Percentiles rank a stretch among this genome's conserved stretches.
Conservation (phyloP, 2,888 invertebrate species). For the Prosopocoilus inquinatus region DNA sequence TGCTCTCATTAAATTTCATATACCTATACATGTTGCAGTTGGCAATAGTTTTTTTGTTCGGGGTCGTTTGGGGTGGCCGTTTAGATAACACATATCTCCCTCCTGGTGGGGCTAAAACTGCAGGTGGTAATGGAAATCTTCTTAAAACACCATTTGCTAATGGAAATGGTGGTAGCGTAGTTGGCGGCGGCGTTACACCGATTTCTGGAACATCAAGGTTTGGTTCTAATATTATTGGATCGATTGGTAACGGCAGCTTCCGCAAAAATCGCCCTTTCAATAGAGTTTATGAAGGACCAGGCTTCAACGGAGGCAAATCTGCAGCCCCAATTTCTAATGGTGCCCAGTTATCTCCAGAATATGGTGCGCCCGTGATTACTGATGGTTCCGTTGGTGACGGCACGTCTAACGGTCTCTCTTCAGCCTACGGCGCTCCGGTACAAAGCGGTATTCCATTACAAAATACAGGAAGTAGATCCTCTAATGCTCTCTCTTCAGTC, state of each 20-base stretch:
- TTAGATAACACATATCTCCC: slow-evolving; percentile 60
- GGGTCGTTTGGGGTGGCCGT: slow-evolving; percentile 50
- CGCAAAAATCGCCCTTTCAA: too few species aligned
- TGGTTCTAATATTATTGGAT: too few species aligned
- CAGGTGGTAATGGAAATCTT: slow-evolving; percentile 51
- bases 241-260: too few species aligned
- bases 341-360: slow-evolving; percentile 24
- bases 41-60: slow-evolving; percentile 45
- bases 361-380: slow-evolving; percentile 26
- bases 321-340: too few species aligned
- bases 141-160: slow-evolving; percentile 33
- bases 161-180: not conserved
- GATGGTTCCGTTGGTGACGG: slow-evolving; percentile 48
- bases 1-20: too few species aligned
- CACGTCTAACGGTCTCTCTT: slow-evolving; percentile 26
- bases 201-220: too few species aligned
- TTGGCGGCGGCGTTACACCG: too few species aligned
- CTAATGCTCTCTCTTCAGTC: slow-evolving; percentile 43
- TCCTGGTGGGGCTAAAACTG: slow-evolving; percentile 53
- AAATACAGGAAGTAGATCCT: too few species aligned
- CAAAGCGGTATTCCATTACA: not conserved
- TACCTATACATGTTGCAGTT: slow-evolving; percentile 48
- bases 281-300: slow-evolving; percentile 4
- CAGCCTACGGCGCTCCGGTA: slow-evolving; percentile 39
- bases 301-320: too few species aligned